These are phyloP conservation scores for Cottoperca gobio DNA, from an alignment of 2,797 vertebrate species.

Conservation along the genomic window DNA sequence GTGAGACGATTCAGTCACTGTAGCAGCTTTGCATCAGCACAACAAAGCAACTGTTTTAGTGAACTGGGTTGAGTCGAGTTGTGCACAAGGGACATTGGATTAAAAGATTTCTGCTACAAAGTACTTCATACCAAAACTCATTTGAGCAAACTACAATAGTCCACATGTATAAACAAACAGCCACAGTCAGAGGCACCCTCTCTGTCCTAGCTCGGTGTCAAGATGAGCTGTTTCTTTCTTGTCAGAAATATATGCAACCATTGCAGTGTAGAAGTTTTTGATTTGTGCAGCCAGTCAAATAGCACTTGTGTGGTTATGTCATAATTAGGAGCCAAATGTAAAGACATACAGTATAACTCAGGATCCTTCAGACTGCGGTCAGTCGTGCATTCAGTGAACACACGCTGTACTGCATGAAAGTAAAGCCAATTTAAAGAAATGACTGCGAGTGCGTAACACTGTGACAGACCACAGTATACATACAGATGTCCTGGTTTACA, in stretches of 20 bases:
- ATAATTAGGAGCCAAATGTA: background rate
- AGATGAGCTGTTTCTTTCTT: constrained; percentile 42
- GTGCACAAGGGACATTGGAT: constrained; percentile 68
- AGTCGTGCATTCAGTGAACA: background rate
- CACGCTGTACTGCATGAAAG: background rate
- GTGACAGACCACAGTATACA: too few species aligned
- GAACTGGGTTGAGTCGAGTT: constrained; percentile 60
- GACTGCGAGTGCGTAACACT: too few species aligned
- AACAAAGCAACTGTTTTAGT: constrained; percentile 48
- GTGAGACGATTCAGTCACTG: constrained; percentile 41
- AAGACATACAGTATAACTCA: background rate
- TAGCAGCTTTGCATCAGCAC: constrained; percentile 36
- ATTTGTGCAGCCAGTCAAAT: constrained; percentile 3
- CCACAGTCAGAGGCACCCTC: constrained; percentile 41
- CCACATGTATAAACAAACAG: constrained; percentile 68
- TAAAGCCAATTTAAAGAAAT: constrained; percentile 6
- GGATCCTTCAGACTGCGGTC: background rate
- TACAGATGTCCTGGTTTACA: too few species aligned
- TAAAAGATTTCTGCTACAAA: constrained; percentile 81
- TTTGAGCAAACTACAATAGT: constrained; percentile 64
- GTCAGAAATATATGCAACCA: constrained; percentile 2
- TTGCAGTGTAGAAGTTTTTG: constrained; percentile 15
- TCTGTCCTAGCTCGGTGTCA: constrained; percentile 11
- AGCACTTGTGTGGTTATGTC: background rate
- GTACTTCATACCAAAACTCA: constrained; percentile 70